Evolutionary conservation across 1,140 invertebrate species (phyloP).

Genomic region (Mesaphorura yosii): DNA sequence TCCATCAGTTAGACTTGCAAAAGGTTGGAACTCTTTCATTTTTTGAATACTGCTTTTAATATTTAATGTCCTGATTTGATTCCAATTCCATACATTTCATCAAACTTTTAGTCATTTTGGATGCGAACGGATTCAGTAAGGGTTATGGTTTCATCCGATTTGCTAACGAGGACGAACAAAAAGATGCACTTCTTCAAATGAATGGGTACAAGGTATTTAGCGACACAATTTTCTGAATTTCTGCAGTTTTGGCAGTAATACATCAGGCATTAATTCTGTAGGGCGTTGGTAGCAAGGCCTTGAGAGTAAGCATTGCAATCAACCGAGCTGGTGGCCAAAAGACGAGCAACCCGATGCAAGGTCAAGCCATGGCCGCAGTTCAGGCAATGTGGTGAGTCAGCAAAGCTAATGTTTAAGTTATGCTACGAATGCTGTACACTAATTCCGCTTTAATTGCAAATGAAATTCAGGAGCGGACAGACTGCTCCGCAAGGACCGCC

Average conservation of each 20-base stretch:
- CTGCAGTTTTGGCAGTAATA: too few relatives aligned
- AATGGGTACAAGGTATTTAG: slow-evolving; percentile 69
- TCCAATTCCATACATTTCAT: neutral
- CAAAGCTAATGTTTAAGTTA: neutral
- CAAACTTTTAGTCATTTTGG: slow-evolving; percentile 67
- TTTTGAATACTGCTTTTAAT: neutral
- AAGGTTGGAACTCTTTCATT: slow-evolving; percentile 49
- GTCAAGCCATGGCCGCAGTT: slow-evolving; percentile 30
- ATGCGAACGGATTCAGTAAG: slow-evolving; percentile 77
- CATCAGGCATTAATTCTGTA: too few relatives aligned
- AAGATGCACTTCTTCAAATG: slow-evolving; percentile 78
- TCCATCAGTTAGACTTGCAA: slow-evolving; percentile 84
- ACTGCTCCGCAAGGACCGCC: slow-evolving; percentile 35
- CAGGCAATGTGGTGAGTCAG: slow-evolving; percentile 29
- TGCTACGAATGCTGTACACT: neutral
- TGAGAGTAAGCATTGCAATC: slow-evolving; percentile 30
- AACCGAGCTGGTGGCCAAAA: slow-evolving; percentile 31
- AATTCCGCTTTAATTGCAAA: neutral
- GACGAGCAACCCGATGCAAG: slow-evolving; percentile 27
- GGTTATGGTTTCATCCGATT: slow-evolving; percentile 96
- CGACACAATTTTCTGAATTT: too few relatives aligned
- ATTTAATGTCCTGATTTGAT: neutral
- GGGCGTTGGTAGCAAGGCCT: slow-evolving; percentile 29
- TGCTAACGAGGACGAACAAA: slow-evolving; percentile 85
- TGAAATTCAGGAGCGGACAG: slow-evolving; percentile 25